Conservation (phyloP, 1,140 invertebrate species). For the Cardiocondyla obscurior region DNA sequence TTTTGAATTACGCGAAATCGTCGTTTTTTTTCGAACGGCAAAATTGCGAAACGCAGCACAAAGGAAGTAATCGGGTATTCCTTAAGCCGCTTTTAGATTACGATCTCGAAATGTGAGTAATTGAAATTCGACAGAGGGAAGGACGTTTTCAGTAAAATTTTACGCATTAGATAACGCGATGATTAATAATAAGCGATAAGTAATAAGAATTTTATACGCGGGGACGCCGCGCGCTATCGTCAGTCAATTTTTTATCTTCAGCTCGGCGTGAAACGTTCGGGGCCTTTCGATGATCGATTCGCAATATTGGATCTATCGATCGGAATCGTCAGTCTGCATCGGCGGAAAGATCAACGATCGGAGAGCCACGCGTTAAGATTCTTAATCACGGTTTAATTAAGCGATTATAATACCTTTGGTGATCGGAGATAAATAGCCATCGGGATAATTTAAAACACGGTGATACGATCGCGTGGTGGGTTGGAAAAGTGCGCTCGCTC, state of each 20-base stretch:
- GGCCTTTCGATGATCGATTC: not conserved
- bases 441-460: too few relatives aligned
- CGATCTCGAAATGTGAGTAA: not conserved
- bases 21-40: too few relatives aligned
- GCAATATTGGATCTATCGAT: not conserved
- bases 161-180: constrained; percentile 6
- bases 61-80: too few relatives aligned
- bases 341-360: not conserved
- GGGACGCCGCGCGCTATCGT: constrained; percentile 3
- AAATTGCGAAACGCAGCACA: too few relatives aligned
- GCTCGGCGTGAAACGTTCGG: not conserved
- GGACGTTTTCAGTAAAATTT: not conserved
- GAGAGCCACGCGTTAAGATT: not conserved
- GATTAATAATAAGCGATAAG: constrained; percentile 49
- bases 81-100: not conserved
- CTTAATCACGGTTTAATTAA: not conserved
- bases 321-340: not conserved
- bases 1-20: too few relatives aligned
- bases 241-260: constrained; percentile 3
- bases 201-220: not conserved
- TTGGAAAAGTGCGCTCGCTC: not conserved
- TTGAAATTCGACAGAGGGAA: not conserved
- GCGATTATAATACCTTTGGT: not conserved
- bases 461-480: too few relatives aligned
- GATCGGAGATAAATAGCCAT: too few relatives aligned